Evolutionary conservation across 2,888 invertebrate species (phyloP), one percentile per base, ranked within the genome.

Genomic region (Lochmaea capreae): DNA sequence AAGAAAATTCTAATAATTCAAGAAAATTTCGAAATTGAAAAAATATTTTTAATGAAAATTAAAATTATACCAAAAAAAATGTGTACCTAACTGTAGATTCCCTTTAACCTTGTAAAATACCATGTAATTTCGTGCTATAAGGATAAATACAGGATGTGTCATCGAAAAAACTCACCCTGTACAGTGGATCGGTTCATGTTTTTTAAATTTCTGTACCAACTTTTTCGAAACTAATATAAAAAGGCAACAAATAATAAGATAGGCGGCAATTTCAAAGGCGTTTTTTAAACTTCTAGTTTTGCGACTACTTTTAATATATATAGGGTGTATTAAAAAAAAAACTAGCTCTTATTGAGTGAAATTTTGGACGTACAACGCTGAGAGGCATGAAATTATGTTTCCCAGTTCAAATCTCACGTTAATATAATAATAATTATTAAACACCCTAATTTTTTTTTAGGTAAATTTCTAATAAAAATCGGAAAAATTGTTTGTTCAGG

Each of bases 191-290:
- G n/a, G 10, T 16, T 18, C 54, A 54, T 54, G 18, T 54, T 54
- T 54, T 54, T 18, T 33, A 54, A 54, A 54, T 18, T 18, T 54
- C 16, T 9, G 5, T 1, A 16, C 16, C 16, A 54, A 18, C 18
- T 16, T 16, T 10, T 54, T 18, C 18, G 10, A 18, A 16, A 33
- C 33, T 54, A 54, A 3, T 18, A 8, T 16, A 16, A 54, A 54
- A 54, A 18, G 54, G 54, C 54, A 54, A 54, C 54, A 54, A 54
- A 54, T 54, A 54, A 54, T 54, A 54, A n/a, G 11, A 14, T 11
- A 63, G 43, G 62, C n/a, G 62, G 62, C 62, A 63, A 63, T 63
- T 43, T 63, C 18, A 18, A n/a, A 26, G 62, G 43, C 62, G 18
- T 11, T 49, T 49, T 49, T 49, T 49, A 1, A n/a, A 2, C 3